Base-by-base conservation (phyloP, 1,140 invertebrate species). In the Drosophila murphyi region DNA sequence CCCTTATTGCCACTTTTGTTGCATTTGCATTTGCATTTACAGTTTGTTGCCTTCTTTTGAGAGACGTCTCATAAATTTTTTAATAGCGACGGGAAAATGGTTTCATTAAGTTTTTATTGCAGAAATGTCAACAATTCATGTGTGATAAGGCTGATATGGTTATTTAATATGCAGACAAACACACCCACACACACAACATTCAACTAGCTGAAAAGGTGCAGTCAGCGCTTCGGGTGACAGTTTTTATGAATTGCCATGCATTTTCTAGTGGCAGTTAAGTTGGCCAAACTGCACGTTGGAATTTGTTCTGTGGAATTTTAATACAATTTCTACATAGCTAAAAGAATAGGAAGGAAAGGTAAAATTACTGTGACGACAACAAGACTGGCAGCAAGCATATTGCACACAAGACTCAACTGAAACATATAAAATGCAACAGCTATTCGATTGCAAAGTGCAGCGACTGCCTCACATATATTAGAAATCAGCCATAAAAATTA, bases 31-130 rank as follows among this genome's bases (percentile, higher is more conserved):
- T 35, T 59, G 52, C 48, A 51, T 35, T 41, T 64, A 34, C 37
- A 28, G 20, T 29, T 50, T 50, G 35, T 51, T 54, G 59, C 56
- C 50, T 28, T 48, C 10, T 56, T 55, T 48, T 65, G 73, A 20
- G 20, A 45, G 69, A 51, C 35, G 31, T 62, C 63, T 61, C 72
- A 45, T 73, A 65, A 76, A 80, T 77, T 77, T 48, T 63, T 63
- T 77, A 80, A 85, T 52, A 64, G 59, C 41, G 47, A 62, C 65
- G 76, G 81, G 59, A 51, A 83, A 79, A 72, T 65, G 63, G 68
- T 83, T 83, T 83, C 82, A 86, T 85, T 81, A 86, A 67, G 74
- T 69, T 86, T 85, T 85, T 86, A 85, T 80, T 74, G 74, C 70
- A 68, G 76, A 68, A 82, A 69, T 72, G 76, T 82, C 63, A 60